Evolutionary conservation across 2,113 vertebrate species (phyloP).

Genomic region (Recurvirostra avosetta): DNA sequence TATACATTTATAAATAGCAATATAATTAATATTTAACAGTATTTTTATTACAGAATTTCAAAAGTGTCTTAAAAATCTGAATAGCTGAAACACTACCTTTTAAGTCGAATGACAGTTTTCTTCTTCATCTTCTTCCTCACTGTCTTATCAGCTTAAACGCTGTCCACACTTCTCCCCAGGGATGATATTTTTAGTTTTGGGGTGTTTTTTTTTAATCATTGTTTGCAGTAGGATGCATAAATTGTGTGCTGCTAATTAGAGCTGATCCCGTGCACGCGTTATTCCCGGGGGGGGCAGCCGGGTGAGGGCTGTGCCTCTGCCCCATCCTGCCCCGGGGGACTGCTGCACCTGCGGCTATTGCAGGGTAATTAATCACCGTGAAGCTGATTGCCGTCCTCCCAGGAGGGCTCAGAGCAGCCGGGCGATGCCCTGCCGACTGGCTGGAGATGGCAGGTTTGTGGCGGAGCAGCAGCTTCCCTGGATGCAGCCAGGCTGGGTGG

Average conservation of each 20-base stretch:
- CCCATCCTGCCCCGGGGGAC: neutral
- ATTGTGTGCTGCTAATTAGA: neutral
- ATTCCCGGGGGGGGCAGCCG: neutral
- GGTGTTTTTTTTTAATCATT: neutral
- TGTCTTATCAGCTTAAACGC: neutral
- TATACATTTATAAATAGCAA: slow-evolving; percentile 69
- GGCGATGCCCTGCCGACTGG: rapidly evolving
- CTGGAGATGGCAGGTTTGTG: neutral
- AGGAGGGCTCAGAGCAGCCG: neutral
- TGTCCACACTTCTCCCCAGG: neutral
- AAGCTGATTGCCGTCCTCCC: neutral
- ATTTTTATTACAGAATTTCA: slow-evolving; percentile 55
- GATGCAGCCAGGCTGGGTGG: neutral
- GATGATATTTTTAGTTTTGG: neutral
- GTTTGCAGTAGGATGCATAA: neutral
- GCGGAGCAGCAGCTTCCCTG: neutral
- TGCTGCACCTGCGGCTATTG: rapidly evolving
- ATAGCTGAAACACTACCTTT: slow-evolving; percentile 41
- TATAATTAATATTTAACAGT: slow-evolving; percentile 66
- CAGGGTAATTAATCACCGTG: rapidly evolving
- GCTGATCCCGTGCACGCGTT: rapidly evolving
- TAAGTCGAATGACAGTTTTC: neutral
- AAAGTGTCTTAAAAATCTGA: slow-evolving; percentile 38
- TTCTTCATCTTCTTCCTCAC: neutral
- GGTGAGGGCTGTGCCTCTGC: neutral